Conservation (phyloP, 2,888 invertebrate genomes). For the Apoderus coryli region DNA sequence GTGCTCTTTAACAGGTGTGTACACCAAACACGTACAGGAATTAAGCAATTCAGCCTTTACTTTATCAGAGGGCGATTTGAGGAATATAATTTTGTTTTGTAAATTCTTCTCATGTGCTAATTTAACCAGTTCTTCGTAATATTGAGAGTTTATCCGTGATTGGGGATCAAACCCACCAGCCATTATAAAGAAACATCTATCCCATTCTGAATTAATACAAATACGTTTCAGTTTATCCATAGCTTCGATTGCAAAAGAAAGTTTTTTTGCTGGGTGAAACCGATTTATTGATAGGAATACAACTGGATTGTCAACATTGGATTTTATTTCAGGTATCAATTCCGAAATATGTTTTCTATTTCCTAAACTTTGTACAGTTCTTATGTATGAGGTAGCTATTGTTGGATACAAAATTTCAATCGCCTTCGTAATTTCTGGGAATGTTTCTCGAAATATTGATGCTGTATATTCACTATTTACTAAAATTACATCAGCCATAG, state of each 20-base stretch:
- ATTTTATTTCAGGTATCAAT: conserved; percentile 34
- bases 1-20: conserved; percentile 95
- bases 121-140: conserved; percentile 60
- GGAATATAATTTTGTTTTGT: conserved; percentile 60
- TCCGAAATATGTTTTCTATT: conserved; percentile 37
- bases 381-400: conserved; percentile 44
- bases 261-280: conserved; percentile 92
- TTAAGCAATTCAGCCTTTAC: conserved; percentile 69
- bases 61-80: conserved; percentile 75
- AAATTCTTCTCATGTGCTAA: conserved; percentile 50
- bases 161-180: conserved; percentile 94
- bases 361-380: conserved; percentile 25
- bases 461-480: conserved; percentile 97
- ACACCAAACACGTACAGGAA: conserved; percentile 66
- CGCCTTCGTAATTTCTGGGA: conserved; percentile 49
- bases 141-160: conserved; percentile 73
- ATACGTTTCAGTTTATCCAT: conserved; percentile 49
- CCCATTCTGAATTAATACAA: conserved; percentile 42
- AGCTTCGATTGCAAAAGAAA: conserved; percentile 72
- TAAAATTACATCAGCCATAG: conserved; percentile 73
- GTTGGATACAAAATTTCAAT: conserved; percentile 86
- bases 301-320: conserved; percentile 37
- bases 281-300: conserved; percentile 90
- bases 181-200: conserved; percentile 67
- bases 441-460: conserved; percentile 75